Conservation (phyloP, 2,797 vertebrate genomes). For the Perodicticus potto region DNA sequence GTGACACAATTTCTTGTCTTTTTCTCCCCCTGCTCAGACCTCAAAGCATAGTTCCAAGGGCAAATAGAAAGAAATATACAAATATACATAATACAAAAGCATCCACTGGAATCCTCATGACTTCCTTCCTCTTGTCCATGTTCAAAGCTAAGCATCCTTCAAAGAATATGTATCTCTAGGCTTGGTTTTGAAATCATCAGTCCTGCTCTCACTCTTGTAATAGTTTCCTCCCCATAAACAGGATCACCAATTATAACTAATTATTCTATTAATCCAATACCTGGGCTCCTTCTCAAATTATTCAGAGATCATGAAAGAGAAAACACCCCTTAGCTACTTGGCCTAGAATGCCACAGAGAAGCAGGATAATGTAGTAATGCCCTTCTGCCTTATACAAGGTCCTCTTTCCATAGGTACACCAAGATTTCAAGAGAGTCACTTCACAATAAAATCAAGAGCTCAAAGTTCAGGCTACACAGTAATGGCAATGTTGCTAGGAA, state of each 20-base stretch:
- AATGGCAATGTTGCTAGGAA: conserved; percentile 45
- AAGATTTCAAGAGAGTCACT: conserved; percentile 61
- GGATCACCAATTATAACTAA: not conserved
- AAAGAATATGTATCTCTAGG: not conserved
- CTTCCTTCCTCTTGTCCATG: not conserved
- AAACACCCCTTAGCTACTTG: not conserved
- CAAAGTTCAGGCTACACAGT: conserved; percentile 53
- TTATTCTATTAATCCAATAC: conserved; percentile 4
- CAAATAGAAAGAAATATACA: not conserved
- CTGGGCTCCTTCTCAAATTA: conserved; percentile 43
- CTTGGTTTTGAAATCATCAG: not conserved
- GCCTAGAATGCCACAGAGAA: not conserved
- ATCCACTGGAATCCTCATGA: not conserved
- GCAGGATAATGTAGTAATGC: not conserved
- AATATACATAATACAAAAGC: not conserved
- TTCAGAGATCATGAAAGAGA: conserved; percentile 16
- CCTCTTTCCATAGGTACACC: not conserved
- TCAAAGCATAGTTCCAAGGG: not conserved
- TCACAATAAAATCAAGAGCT: conserved; percentile 57
- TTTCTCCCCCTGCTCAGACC: not conserved
- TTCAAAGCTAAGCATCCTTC: conserved; percentile 9
- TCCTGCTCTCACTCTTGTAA: not conserved
- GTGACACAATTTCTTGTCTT: conserved; percentile 42
- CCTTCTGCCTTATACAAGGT: not conserved
- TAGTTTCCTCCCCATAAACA: not conserved